A percentile compares a stretch with the other conserved stretches of the same genome.
phyloP scores from a whole-genome alignment of 2,888 invertebrate genomes.

The Oscheius sp. region DNA sequence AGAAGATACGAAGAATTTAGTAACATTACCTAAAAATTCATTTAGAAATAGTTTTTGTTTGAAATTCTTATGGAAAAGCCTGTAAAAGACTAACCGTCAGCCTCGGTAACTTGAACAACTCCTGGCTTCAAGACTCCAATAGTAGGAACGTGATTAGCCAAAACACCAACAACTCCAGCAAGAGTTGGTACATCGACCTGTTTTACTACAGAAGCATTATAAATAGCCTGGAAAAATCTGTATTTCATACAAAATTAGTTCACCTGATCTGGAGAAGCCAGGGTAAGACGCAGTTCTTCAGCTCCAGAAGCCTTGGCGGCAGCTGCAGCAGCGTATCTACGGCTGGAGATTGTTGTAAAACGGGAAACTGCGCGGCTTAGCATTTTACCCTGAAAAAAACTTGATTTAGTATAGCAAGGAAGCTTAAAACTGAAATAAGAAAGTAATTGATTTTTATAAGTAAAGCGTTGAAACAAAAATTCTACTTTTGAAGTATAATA shows the following conservation, averaged over 20 bases:
- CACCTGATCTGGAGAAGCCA: conserved; percentile 64
- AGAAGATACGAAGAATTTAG: conserved; percentile 67
- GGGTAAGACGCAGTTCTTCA: conserved; percentile 62
- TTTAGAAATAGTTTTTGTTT: not conserved
- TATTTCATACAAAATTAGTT: not conserved
- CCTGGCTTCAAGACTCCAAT: conserved; percentile 69
- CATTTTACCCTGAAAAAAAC: conserved; percentile 34
- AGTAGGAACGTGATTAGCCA: conserved; percentile 69
- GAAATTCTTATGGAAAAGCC: not conserved
- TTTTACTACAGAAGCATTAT: conserved; percentile 62
- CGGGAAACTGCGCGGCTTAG: conserved; percentile 51
- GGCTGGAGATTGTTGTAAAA: conserved; percentile 46
- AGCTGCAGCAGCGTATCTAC: conserved; percentile 57
- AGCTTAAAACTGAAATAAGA: not conserved
- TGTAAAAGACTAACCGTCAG: conserved; percentile 51
- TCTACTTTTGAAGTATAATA: not conserved
- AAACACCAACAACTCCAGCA: conserved; percentile 67
- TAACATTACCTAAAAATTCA: conserved; percentile 54
- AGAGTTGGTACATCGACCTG: conserved; percentile 69
- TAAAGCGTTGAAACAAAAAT: not conserved
- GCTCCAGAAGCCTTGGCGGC: conserved; percentile 45
- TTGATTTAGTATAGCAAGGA: too few relatives aligned
- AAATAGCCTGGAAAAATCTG: conserved; percentile 58
- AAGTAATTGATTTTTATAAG: too few relatives aligned
- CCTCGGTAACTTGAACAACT: conserved; percentile 63